Percentiles rank a stretch among this genome's conserved stretches.
Conservation (phyloP, 2,113 vertebrate species). For the Burhinus oedicnemus region DNA sequence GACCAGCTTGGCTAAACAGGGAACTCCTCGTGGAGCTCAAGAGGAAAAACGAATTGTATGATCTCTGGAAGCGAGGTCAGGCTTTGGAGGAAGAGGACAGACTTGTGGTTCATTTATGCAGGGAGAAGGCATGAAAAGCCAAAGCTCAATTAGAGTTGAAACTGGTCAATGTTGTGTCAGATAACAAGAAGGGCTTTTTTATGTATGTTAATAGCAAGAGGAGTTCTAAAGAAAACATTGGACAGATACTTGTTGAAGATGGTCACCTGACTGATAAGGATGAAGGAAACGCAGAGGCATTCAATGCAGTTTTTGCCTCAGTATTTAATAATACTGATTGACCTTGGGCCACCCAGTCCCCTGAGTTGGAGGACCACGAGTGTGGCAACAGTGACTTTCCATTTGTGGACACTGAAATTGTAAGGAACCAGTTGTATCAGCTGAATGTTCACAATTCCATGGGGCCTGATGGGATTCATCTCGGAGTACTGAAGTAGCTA, state of each 20-base stretch:
- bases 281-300: neutral
- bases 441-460: neutral
- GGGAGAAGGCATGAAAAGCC: neutral
- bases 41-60: neutral
- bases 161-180: neutral
- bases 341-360: neutral
- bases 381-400: neutral
- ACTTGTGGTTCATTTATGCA: neutral
- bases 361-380: no score
- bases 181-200: neutral
- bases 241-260: neutral
- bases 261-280: neutral
- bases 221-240: neutral
- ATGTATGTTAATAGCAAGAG: neutral
- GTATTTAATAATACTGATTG: neutral
- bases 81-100: neutral
- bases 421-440: neutral
- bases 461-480: neutral
- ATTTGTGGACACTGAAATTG: neutral
- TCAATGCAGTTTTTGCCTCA: neutral
- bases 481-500: neutral
- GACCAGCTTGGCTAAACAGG: neutral
- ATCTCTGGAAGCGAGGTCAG: neutral
- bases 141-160: neutral
- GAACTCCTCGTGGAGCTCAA: neutral